Conservation (phyloP, 2,888 invertebrate genomes). For the Agapostemon virescens region DNA sequence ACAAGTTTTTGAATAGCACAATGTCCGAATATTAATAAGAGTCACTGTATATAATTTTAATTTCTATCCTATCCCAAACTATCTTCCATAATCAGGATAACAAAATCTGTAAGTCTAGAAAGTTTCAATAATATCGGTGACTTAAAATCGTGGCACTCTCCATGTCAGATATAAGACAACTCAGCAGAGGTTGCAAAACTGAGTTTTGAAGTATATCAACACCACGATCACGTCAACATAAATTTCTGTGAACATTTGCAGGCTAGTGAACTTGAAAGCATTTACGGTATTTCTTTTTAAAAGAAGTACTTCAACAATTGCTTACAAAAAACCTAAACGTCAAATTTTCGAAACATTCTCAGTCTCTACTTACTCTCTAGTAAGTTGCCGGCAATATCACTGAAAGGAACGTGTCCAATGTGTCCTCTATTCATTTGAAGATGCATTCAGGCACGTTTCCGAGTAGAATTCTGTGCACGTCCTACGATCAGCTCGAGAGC, state of each 20-base stretch:
- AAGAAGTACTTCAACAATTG: background rate
- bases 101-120: no score
- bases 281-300: background rate
- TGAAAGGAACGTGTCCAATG: slow-evolving; percentile 13
- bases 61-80: no score
- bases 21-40: no score
- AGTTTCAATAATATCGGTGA: no score
- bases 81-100: no score
- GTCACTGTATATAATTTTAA: no score
- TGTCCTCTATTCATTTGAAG: slow-evolving; percentile 6
- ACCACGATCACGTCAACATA: background rate
- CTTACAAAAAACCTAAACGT: background rate
- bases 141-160: no score
- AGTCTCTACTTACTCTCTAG: no score
- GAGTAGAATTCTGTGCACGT: background rate
- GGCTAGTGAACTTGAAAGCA: background rate
- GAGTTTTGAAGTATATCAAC: no score
- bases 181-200: no score
- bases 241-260: background rate
- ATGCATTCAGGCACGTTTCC: background rate
- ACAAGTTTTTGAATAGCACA: no score
- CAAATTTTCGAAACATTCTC: background rate
- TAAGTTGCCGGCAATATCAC: background rate
- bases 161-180: no score
- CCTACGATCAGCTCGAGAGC: background rate